These are phyloP conservation scores for Ctenosaura bakeri DNA, from an alignment of 2,797 vertebrate species.

Conservation along the genomic window DNA sequence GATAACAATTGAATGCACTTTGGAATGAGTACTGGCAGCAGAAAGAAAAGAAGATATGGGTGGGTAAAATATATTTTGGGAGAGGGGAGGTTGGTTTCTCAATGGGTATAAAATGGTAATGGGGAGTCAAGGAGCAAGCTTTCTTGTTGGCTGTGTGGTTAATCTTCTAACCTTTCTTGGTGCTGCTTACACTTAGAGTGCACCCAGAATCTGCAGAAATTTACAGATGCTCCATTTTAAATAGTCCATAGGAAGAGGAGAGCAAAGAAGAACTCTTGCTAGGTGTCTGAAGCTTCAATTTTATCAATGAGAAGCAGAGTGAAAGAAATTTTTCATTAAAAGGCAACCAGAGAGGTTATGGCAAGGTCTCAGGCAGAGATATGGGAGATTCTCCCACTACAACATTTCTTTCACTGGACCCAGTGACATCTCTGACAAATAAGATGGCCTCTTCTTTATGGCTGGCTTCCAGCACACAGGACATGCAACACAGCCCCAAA, in stretches of 20 bases:
- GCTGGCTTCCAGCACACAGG: not conserved
- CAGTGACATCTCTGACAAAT: not conserved
- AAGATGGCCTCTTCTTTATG: not conserved
- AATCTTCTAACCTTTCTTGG: not conserved
- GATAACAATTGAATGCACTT: not conserved
- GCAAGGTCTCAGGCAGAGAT: not conserved
- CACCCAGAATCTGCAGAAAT: not conserved
- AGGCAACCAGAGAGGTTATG: not conserved
- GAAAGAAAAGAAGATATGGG: not conserved
- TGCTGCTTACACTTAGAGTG: not conserved
- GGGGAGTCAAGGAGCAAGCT: not conserved
- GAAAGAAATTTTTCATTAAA: not conserved
- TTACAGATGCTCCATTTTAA: not conserved
- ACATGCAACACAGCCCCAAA: conserved; percentile 2
- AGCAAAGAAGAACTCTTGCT: not conserved
- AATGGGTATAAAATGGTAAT: not conserved
- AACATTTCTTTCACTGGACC: not conserved
- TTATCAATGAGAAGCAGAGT: conserved; percentile 1
- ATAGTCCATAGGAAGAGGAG: not conserved
- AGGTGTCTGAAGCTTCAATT: not conserved
- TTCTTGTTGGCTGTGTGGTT: not conserved
- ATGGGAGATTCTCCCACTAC: not conserved
- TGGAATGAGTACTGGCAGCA: not conserved
- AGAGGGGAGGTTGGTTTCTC: not conserved
- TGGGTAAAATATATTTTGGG: not conserved